Conservation (phyloP, 2,888 invertebrate genomes). For the Micropterix aruncella region DNA sequence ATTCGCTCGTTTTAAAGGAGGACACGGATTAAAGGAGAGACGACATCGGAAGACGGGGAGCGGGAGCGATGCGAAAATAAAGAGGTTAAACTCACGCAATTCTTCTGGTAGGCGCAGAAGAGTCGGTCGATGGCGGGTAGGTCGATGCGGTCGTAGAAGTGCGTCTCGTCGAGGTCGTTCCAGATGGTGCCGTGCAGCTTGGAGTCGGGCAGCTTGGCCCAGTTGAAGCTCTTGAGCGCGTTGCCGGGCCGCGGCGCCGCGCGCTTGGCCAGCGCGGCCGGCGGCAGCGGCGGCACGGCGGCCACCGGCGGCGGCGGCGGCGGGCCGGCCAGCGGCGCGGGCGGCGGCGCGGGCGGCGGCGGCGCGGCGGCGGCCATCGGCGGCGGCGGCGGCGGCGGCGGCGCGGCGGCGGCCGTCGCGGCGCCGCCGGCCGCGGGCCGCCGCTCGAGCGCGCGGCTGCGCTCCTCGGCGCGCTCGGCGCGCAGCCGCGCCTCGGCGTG, state of each 20-base stretch:
- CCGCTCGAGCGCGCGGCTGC: slow-evolving; percentile 47
- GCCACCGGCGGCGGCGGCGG: slow-evolving; percentile 45
- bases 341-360: slow-evolving; percentile 38
- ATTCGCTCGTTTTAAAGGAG: no score
- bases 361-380: slow-evolving; percentile 40
- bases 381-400: slow-evolving; percentile 17
- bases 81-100: slow-evolving; percentile 58
- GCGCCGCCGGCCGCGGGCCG: slow-evolving; percentile 23
- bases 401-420: background rate
- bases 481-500: slow-evolving; percentile 78
- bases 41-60: background rate
- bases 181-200: slow-evolving; percentile 90
- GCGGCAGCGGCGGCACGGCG: slow-evolving; percentile 34
- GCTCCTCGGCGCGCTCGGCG: slow-evolving; percentile 37
- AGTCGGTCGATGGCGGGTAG: slow-evolving; percentile 82
- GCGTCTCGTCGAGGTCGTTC: slow-evolving; percentile 87
- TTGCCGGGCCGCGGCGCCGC: slow-evolving; percentile 88
- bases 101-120: slow-evolving; percentile 91
- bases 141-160: slow-evolving; percentile 84
- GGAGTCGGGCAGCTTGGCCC: slow-evolving; percentile 88
- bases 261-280: slow-evolving; percentile 52
- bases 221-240: slow-evolving; percentile 93
- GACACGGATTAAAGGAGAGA: no score
- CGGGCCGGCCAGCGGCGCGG: slow-evolving; percentile 45
- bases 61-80: background rate